Evolutionary conservation across 2,888 invertebrate species (phyloP), one percentile per base, ranked within the genome.

Genomic region (Tipula unca): DNA sequence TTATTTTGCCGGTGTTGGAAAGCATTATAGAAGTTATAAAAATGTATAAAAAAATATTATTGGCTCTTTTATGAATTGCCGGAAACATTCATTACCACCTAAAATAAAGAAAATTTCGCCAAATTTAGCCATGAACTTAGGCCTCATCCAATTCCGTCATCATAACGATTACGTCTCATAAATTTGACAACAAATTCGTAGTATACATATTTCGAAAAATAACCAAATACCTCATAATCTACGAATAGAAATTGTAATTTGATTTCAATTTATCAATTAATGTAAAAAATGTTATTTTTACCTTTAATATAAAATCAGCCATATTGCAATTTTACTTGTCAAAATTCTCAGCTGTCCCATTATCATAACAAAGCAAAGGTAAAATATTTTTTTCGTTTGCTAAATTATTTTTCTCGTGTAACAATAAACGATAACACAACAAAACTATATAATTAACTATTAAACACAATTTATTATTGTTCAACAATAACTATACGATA

Each of bases 291-390:
- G 10, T 69, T 25, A 69, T 25, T 69, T 32, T 83, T 83, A 83
- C 83, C 83, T 83, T 83, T 32, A 83, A 32, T 69, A 29, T 14
- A 32, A 82, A 32, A 32, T 83, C 84, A 39, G 84, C 84, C 84
- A 84, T 84, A 84, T 84, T 84, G 84, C 36, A 84, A 84, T 20
- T 69, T 84, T 17, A 84, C 35, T 36, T 84, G 84, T 84, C 84
- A 84, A 84, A 84, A 20, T 20, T 36, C 84, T 84, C 84, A 84
- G 84, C 84, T 84, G 84, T 84, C 35, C 84, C 84, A 84, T 84
- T 20, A 36, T 39, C 35, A 84, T 36, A 83, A 83, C 29, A 32
- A 83, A 69, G 69, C 69, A 69, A 69, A 69, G 13, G 69, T 10
- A 20, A 69, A 20, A 69, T 10, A 25, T 10, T 69, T 2, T 13